Base-by-base conservation (phyloP, 2,797 vertebrate species). In the Cyclopterus lumpus region DNA sequence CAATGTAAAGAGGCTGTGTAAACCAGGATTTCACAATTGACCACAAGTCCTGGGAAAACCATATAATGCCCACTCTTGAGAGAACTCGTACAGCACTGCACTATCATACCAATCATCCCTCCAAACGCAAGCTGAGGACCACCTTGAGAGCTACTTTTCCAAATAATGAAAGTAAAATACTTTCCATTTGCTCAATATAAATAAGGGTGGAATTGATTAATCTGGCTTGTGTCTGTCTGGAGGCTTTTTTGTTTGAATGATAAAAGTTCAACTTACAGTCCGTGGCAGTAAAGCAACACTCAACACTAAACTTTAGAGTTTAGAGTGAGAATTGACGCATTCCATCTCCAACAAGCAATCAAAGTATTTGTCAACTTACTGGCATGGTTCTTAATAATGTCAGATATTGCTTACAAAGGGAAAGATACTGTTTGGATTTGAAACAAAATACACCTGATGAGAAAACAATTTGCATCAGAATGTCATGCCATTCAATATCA, bases 81-180 rank as follows among this genome's bases (percentile, higher is more conserved):
- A 82, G 71, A 87, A 54, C 69, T 71, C 63, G 63, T 72, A 64
- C 81, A 80, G 82, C 32, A 28, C 71, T 61, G 53, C 53, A 58
- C 77, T 80, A 83, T 89, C 86, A 84, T 61, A 84, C 83, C 79
- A 68, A 85, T 85, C 83, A 75, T 76, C 73, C 71, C 54, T 83
- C 60, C 65, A 81, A 76, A 76, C 57, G 73, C 79, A 73, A 61
- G 75, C 77, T 67, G 75, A 79, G 89, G 91, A 94, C 90, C 90
- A 93, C 88, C 89, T 88, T 89, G 87, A 87, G 76, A 86, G 89
- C 74, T 81, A 80, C 68, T 75, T 91, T 84, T 86, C 81, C 88
- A 91, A 92, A 85, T 91, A 87, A 84, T 87, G 71, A 79, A 87
- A 82, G 85, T 73, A 79, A 90, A 90, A 90, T 84, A 79, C 71